These are phyloP conservation scores for Cerceris ruficornis DNA, from an alignment of 2,888 invertebrate species.

Conservation along the genomic window DNA sequence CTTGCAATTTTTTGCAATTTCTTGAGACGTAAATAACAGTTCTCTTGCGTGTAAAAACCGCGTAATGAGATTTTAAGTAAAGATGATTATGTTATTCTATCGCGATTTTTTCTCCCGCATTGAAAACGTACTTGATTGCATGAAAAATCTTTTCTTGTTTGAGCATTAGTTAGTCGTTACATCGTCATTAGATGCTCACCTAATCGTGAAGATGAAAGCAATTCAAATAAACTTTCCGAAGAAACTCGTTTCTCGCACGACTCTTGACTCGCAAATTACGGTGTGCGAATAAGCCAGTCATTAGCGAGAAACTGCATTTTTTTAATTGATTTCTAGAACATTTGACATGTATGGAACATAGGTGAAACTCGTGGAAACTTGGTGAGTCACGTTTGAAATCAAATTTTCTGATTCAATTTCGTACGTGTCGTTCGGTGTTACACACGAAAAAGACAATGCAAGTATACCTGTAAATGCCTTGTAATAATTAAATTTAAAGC, in stretches of 20 bases:
- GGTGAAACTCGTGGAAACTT: too few relatives aligned
- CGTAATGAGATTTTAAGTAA: neutral
- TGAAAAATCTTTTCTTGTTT: neutral
- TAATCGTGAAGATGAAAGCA: neutral
- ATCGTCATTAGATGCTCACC: neutral
- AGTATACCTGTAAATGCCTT: too few relatives aligned
- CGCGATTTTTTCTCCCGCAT: neutral
- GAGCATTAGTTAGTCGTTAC: neutral
- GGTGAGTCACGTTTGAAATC: too few relatives aligned
- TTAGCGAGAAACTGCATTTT: neutral
- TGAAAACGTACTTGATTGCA: neutral
- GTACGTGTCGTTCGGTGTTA: too few relatives aligned
- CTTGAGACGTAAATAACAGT: neutral
- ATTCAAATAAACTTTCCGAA: neutral
- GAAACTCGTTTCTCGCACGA: neutral
- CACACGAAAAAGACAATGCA: too few relatives aligned
- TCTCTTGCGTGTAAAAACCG: neutral
- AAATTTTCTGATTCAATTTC: too few relatives aligned
- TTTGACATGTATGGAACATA: neutral
- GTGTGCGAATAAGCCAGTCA: neutral
- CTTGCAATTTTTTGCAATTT: neutral
- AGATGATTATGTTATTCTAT: neutral
- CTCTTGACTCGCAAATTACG: neutral
- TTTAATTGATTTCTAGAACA: neutral
- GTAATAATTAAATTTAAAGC: too few relatives aligned